phyloP scores from a whole-genome alignment of 2,888 invertebrate genomes.

The Panopea generosa region DNA sequence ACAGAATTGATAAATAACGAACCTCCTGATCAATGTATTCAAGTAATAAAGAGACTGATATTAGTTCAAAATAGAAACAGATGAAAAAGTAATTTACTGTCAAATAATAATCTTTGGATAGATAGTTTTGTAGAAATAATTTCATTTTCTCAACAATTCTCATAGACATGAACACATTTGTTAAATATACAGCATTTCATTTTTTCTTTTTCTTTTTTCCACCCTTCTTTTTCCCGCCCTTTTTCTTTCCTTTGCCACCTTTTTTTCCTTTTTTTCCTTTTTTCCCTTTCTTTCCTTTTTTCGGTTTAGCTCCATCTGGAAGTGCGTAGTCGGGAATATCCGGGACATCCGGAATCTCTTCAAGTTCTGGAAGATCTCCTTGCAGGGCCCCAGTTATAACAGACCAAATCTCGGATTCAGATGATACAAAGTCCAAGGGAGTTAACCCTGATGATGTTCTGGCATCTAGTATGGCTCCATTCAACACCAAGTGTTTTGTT shows the following conservation, averaged over 20 bases:
- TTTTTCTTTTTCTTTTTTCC: slow-evolving; percentile 66
- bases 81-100: no score
- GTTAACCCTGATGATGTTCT: slow-evolving; percentile 65
- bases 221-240: slow-evolving; percentile 64
- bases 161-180: no score
- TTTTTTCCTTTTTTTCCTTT: slow-evolving; percentile 60
- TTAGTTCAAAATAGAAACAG: no score
- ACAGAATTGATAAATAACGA: no score
- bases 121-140: no score
- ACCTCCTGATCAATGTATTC: no score
- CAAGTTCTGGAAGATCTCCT: slow-evolving; percentile 75
- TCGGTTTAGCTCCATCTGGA: slow-evolving; percentile 68
- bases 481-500: slow-evolving; percentile 74
- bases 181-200: slow-evolving; percentile 1
- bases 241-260: slow-evolving; percentile 54
- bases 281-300: slow-evolving; percentile 64
- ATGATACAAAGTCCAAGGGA: slow-evolving; percentile 69
- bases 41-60: no score
- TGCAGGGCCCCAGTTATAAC: slow-evolving; percentile 68
- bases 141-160: no score
- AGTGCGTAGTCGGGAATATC: slow-evolving; percentile 73
- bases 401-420: slow-evolving; percentile 71
- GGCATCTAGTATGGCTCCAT: slow-evolving; percentile 70
- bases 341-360: slow-evolving; percentile 74
- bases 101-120: no score